Base-by-base conservation (phyloP, 1,140 invertebrate species). In the Bilobella aurantiaca region DNA sequence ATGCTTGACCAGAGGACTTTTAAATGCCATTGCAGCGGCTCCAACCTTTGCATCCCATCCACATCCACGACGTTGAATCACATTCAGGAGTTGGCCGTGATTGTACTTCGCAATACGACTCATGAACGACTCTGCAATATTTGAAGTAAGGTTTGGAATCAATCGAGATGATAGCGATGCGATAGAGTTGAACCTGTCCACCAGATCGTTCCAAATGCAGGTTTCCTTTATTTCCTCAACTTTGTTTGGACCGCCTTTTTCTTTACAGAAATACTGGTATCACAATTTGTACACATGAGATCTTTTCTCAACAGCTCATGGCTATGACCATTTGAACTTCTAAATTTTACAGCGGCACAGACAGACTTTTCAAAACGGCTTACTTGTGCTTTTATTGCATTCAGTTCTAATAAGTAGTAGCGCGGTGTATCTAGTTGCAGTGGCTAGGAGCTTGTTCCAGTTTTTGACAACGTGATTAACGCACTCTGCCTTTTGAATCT, bases 111-210 rank as follows among this genome's bases (percentile, higher is more conserved):
- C 62, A 5, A 77, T 58, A 12, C 74, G 69, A 3, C 66, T 60
- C 69, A 78, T 76, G 71, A 75, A 79, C n/a, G 47, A 27, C 73
- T 81, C 79, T 5, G 74, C 75, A 29, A 63, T 28, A 67, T 80
- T 80, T 58, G 75, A 80, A 29, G 75, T 77, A 21, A 8, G 12
- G 3, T 37, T 57, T 0, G 71, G 56, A 8, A 79, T 62, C n/a
- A 77, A 71, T 64, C 74, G 75, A 2, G 69, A 23, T 27, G 73
- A 59, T 16, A 47, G 18, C 12, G 3, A 27, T 18, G 37, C 23
- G 2, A 63, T 12, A 3, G 34, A 8, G 0, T 42, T 12, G 21
- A 63, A n/a, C 1, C 46, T 46, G 2, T n/a, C 18, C 1, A 18
- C 5, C 5, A 31, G 12, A n/a, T 28, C 23, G 3, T 25, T 5